These are phyloP conservation scores for Cryptotermes secundus DNA, from an alignment of 1,140 invertebrate species.

Conservation along the genomic window DNA sequence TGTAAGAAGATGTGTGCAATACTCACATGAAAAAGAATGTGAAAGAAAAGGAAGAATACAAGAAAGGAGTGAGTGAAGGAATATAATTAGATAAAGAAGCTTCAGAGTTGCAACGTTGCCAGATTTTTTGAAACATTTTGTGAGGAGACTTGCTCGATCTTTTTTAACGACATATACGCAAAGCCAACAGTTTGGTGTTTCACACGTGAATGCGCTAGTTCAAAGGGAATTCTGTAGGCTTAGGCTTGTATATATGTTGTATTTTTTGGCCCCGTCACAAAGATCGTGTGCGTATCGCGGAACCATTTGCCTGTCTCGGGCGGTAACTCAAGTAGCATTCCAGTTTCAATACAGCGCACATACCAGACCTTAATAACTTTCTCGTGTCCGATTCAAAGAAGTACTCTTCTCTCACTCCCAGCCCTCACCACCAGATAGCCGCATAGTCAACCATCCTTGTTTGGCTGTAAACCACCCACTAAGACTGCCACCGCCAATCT, in stretches of 20 bases:
- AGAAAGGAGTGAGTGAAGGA: conserved; percentile 16
- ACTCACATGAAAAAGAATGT: not conserved
- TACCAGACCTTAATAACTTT: not conserved
- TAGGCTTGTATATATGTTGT: not conserved
- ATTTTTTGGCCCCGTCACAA: not conserved
- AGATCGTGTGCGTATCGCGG: not conserved
- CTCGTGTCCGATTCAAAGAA: not conserved
- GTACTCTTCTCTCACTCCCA: not conserved
- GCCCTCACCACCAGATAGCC: not conserved
- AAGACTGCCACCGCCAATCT: not conserved
- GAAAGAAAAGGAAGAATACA: not conserved
- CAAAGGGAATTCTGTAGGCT: not conserved
- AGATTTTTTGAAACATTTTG: not conserved
- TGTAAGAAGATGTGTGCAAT: no score
- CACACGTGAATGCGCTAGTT: not conserved
- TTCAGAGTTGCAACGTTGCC: conserved; percentile 11
- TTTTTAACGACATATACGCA: not conserved
- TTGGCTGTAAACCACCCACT: not conserved
- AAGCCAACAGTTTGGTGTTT: not conserved
- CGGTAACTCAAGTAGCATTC: not conserved
- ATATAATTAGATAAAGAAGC: conserved; percentile 26
- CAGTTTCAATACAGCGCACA: not conserved
- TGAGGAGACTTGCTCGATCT: not conserved
- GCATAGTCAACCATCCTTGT: not conserved
- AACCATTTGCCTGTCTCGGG: not conserved